Percentiles rank a stretch among this genome's conserved stretches.
Conservation (phyloP, 2,888 invertebrate genomes). For the Prosopocoilus inquinatus region DNA sequence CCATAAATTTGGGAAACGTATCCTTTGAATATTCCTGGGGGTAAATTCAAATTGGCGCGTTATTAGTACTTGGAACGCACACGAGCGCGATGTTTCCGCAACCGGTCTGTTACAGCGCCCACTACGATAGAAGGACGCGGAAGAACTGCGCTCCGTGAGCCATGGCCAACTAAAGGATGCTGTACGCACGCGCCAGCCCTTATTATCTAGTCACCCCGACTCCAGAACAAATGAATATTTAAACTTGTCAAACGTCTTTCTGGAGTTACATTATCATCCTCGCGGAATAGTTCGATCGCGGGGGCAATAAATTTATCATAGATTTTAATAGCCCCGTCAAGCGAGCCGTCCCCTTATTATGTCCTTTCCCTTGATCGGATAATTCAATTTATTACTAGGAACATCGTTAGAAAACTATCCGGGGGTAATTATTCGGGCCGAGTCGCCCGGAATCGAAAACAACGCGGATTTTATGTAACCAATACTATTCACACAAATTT, state of each 20-base stretch:
- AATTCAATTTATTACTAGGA: too few relatives aligned
- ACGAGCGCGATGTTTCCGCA: slow-evolving; percentile 3
- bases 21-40: too few relatives aligned
- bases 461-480: too few relatives aligned
- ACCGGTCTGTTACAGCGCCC: slow-evolving; percentile 19
- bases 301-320: neutral
- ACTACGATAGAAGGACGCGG: slow-evolving; percentile 35
- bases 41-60: too few relatives aligned
- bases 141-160: slow-evolving; percentile 38
- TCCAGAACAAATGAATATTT: slow-evolving; percentile 36
- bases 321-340: too few relatives aligned
- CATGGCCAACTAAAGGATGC: slow-evolving; percentile 22
- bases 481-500: too few relatives aligned
- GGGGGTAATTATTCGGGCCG: too few relatives aligned
- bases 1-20: too few relatives aligned
- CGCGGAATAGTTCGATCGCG: slow-evolving; percentile 13
- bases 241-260: slow-evolving; percentile 35
- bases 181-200: slow-evolving; percentile 33
- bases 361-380: too few relatives aligned
- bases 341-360: too few relatives aligned
- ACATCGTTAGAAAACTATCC: too few relatives aligned
- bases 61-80: neutral
- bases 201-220: slow-evolving; percentile 33
- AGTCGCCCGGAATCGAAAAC: too few relatives aligned
- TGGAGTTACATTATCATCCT: slow-evolving; percentile 24